Evolutionary conservation across 2,888 invertebrate species (phyloP), one percentile per base, ranked within the genome.

Genomic region (Phortica okadai): DNA sequence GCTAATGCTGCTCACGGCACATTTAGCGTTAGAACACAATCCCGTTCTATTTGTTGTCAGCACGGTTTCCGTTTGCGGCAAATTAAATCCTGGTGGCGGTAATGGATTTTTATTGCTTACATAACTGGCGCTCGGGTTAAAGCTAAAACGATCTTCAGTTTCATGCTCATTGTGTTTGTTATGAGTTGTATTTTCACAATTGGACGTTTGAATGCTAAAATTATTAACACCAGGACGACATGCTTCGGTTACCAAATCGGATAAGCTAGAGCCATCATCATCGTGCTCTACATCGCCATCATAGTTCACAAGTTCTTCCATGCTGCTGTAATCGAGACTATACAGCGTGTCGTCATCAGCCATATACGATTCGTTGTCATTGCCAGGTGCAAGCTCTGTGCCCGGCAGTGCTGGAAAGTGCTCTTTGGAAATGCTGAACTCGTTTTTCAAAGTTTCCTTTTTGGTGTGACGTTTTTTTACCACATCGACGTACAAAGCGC

Each of bases 391-490:
- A 66, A 25, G 64, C 11, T 50, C 56, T 0, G 77, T 72, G 14
- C 81, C 86, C 0, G 86, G 83, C 64, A 85, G 62, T 0, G 86
- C 83, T 1, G 86, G 85, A 72, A 85, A 85, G 25, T 85, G 83
- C 64, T 85, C 84, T 3, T 75, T 79, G 5, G 80, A 50, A 8
- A 85, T 80, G 45, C 75, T 83, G n/a, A 85, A 87, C 8, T 80
- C 79, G 76, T 0, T 25, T 25, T 11, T 62, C 21, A 11, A 7
- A 62, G 25, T 62, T 25, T 25, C 25, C 10, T 5, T 25, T 11
- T 0, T 74, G 54, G 2, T 72, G 62, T 7, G 78, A 50, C 0
- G 59, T 1, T 83, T 83, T 74, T 83, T 83, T 0, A 81, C 84
- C 74, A 85, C 84, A 79, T 85, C 86, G 75, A 83, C 86, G 16